These are phyloP conservation scores for Chauna torquata DNA, from an alignment of 2,113 vertebrate species.

Conservation along the genomic window DNA sequence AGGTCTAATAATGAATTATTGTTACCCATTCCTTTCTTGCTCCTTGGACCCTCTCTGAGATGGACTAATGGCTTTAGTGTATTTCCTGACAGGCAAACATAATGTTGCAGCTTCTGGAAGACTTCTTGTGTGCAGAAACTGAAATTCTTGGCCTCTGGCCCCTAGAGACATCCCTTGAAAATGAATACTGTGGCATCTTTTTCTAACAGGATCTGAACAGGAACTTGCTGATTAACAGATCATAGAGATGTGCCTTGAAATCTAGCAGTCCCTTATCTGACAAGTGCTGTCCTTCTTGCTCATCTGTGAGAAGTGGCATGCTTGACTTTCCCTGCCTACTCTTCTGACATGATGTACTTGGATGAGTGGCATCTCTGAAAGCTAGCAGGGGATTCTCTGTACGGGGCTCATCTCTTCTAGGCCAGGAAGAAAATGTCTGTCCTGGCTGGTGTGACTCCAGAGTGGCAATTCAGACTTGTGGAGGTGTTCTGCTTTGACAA, in stretches of 20 bases:
- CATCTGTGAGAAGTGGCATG: rapidly evolving
- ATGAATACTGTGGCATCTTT: neutral
- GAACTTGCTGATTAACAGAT: neutral
- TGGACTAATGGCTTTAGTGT: neutral
- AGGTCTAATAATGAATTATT: neutral
- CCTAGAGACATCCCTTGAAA: neutral
- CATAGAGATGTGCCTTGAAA: neutral
- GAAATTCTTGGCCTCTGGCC: neutral
- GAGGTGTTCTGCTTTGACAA: neutral
- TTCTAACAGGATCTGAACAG: neutral
- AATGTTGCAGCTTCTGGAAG: neutral
- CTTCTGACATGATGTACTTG: rapidly evolving
- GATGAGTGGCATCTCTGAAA: rapidly evolving
- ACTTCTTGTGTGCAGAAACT: neutral
- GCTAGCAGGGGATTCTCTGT: neutral
- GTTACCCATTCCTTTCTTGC: neutral
- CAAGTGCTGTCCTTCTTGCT: neutral
- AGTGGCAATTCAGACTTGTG: neutral
- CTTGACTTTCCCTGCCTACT: neutral
- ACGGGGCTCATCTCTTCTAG: neutral
- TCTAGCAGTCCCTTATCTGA: neutral
- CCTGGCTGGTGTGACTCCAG: neutral
- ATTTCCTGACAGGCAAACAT: neutral
- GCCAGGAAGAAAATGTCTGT: neutral
- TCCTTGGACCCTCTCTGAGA: neutral